Evolutionary conservation across 2,797 vertebrate genomes (phyloP), one percentile per base, ranked within the genome.

Genomic region (Periparus ater): DNA sequence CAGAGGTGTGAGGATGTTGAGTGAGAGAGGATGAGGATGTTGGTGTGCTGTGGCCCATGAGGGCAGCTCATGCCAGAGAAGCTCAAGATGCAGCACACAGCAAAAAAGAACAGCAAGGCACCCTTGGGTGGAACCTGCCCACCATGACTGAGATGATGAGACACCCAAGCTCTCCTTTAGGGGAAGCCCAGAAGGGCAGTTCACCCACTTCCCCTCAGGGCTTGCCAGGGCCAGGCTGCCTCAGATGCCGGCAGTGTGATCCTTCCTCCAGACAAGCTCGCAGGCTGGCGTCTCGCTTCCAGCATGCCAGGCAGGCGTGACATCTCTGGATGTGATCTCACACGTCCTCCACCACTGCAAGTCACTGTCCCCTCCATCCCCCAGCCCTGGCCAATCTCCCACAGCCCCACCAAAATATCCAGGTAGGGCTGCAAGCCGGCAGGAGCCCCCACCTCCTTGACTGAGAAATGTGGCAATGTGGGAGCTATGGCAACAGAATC

Each of bases 201-300:
- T 58, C 26, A 32, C 5, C 12, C 6, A 3, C 17, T 7, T 50
- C 23, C 11, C n/a, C 42, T 55, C 54, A 26, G 40, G 21, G 13
- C 13, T 51, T 88, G 51, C 32, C 14, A 42, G 29, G 17, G 19
- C 4, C 20, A 50, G 40, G 36, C 34, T 40, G 25, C 14, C 12
- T n/a, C 48, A 75, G 54, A 10, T 36, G 15, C 18, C 9, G 2
- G 42, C 7, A 36, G 17, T 51, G 18, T 1, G 0, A 47, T 27
- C 32, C 38, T 30, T 32, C 18, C 42, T n/a, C 10, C 2, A 2
- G 2, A 57, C 6, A 25, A 70, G 19, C 7, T 68, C 0, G 0
- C 21, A 76, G 32, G 21, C 53, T 8, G 0, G 23, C 7, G 10
- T 79, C 36, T 7, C 0, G 0, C 19, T 85, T 76, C n/a, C 44